These are phyloP conservation scores for Heliothis virescens DNA, from an alignment of 1,140 invertebrate genomes.

Conservation along the genomic window DNA sequence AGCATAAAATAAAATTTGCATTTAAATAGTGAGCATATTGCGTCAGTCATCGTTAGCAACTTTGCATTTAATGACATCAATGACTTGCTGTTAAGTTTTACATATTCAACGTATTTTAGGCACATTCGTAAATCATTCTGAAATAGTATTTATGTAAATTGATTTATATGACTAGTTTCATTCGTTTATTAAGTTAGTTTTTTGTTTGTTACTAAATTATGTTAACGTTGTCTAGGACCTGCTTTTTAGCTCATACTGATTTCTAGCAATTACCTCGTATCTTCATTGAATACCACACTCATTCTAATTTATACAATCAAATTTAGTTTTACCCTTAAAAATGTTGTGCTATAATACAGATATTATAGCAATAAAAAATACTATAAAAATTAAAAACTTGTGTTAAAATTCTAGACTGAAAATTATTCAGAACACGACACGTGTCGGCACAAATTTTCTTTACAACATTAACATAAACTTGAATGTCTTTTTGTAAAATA, in stretches of 20 bases:
- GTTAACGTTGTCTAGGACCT: too few species aligned
- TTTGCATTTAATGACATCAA: conserved; percentile 20
- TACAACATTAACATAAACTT: conserved; percentile 32
- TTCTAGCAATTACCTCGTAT: too few species aligned
- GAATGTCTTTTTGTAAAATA: neutral
- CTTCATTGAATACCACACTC: too few species aligned
- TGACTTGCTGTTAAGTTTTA: conserved; percentile 7
- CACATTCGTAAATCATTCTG: neutral
- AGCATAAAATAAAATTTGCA: conserved; percentile 38
- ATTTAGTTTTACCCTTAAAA: too few species aligned
- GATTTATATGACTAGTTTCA: neutral
- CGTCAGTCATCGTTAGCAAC: conserved; percentile 23
- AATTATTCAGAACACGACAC: conserved; percentile 34
- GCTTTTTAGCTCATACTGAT: too few species aligned
- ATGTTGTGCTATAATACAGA: too few species aligned
- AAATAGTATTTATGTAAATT: neutral
- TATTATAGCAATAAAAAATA: too few species aligned
- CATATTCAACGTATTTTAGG: neutral
- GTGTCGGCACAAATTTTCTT: conserved; percentile 37
- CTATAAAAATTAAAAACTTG: neutral
- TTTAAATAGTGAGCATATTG: conserved; percentile 40
- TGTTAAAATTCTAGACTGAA: conserved; percentile 6
- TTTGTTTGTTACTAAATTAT: neutral
- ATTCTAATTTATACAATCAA: too few species aligned
- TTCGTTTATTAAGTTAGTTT: neutral